Conservation (phyloP, 2,113 vertebrate genomes). For the Carassius auratus region DNA sequence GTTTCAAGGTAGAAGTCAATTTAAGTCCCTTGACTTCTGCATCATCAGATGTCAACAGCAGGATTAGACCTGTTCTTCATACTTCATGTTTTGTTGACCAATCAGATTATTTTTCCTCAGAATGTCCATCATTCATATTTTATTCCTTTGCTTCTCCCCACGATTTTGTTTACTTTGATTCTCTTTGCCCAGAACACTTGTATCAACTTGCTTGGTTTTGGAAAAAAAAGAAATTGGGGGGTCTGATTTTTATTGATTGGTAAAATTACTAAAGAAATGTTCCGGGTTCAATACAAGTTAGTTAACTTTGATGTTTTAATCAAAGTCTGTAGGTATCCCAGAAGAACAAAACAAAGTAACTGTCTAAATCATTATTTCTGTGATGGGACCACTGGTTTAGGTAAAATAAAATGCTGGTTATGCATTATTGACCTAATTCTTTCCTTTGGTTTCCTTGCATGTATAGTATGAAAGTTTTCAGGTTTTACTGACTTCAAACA, state of each 20-base stretch:
- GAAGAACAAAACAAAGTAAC: too few species aligned
- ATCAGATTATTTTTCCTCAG: slow-evolving; percentile 35
- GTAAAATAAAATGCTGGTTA: too few species aligned
- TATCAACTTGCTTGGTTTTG: slow-evolving; percentile 5
- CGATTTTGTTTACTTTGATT: not conserved
- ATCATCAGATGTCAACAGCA: not conserved
- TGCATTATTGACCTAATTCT: too few species aligned
- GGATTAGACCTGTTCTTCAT: slow-evolving; percentile 31
- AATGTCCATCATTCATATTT: slow-evolving; percentile 46
- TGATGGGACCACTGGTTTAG: too few species aligned
- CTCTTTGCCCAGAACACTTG: not conserved
- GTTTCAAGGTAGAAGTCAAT: slow-evolving; percentile 3
- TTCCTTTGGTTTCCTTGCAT: too few species aligned
- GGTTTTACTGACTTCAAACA: not conserved
- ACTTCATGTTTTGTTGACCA: slow-evolving; percentile 40
- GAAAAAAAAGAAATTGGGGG: too few species aligned
- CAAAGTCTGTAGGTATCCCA: not conserved
- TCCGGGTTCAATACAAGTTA: not conserved
- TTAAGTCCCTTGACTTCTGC: not conserved
- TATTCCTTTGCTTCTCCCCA: slow-evolving; percentile 21
- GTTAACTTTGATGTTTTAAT: not conserved
- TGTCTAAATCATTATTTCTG: too few species aligned
- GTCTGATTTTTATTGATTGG: not conserved
- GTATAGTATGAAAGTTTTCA: too few species aligned
- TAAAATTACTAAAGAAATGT: not conserved